Evolutionary conservation across 2,797 vertebrate species (phyloP).

Genomic region (Apogon hyalosoma): DNA sequence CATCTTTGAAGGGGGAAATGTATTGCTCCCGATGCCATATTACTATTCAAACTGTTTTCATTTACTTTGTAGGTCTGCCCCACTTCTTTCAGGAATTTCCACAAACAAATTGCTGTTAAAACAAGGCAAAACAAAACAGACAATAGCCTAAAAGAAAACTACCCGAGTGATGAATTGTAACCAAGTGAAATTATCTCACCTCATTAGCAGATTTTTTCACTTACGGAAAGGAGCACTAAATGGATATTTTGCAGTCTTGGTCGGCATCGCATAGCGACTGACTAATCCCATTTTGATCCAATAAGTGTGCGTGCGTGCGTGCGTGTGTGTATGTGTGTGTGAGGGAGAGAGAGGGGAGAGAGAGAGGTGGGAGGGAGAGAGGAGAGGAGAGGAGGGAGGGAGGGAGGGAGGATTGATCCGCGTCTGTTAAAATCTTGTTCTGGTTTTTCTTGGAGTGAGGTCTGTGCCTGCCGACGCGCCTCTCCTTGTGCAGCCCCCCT

Average conservation of each 20-base stretch:
- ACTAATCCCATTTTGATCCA: constrained; percentile 84
- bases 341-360: constrained; percentile 29
- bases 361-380: constrained; percentile 32
- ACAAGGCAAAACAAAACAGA: constrained; percentile 20
- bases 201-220: constrained; percentile 60
- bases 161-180: constrained; percentile 32
- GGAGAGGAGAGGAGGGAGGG: constrained; percentile 47
- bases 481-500: constrained; percentile 79
- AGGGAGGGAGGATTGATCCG: constrained; percentile 84
- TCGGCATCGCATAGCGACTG: constrained; percentile 75
- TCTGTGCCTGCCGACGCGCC: constrained; percentile 83
- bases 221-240: constrained; percentile 51
- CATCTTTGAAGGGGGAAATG: constrained; percentile 25
- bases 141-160: constrained; percentile 9
- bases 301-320: constrained; percentile 76
- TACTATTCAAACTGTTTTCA: constrained; percentile 55
- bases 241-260: constrained; percentile 56
- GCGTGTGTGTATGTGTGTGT: constrained; percentile 21
- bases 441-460: constrained; percentile 85
- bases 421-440: constrained; percentile 87
- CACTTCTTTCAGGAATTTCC: constrained; percentile 48
- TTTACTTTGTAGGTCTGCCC: constrained; percentile 1
- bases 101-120: constrained; percentile 46
- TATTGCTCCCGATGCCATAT: constrained; percentile 43
- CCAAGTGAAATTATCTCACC: constrained; percentile 52